phyloP scores from a whole-genome alignment of 2,113 vertebrate genomes.

The Burhinus oedicnemus region DNA sequence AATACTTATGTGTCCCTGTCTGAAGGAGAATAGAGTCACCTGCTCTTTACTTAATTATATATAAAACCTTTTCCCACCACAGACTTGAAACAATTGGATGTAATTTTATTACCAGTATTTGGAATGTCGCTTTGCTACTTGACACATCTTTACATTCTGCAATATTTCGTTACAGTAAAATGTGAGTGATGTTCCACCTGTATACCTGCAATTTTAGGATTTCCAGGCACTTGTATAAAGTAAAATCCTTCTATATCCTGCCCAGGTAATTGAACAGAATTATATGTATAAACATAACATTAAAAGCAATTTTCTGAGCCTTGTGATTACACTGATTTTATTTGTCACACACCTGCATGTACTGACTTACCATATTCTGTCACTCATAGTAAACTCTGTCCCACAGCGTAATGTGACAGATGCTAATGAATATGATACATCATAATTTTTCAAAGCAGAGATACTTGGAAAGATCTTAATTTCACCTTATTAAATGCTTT shows the following conservation, averaged over 20 bases:
- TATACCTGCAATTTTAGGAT: not conserved
- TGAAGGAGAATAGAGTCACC: not conserved
- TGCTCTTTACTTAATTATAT: not conserved
- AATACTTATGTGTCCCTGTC: not conserved
- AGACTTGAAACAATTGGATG: not conserved
- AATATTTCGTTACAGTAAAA: not conserved
- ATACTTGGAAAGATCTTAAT: not conserved
- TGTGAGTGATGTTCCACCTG: not conserved
- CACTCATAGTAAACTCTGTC: conserved; percentile 38
- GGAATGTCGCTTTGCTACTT: not conserved
- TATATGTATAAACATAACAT: conserved; percentile 63
- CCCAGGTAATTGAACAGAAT: conserved; percentile 66
- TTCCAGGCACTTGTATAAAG: not conserved
- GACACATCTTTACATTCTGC: not conserved
- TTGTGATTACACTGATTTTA: conserved; percentile 70
- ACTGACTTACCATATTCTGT: conserved; percentile 24
- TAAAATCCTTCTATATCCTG: conserved; percentile 35
- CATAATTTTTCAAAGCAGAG: not conserved
- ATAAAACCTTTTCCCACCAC: not conserved
- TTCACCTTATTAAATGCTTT: not conserved
- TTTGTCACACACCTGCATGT: conserved; percentile 63
- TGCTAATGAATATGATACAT: conserved; percentile 41
- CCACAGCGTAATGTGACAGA: conserved; percentile 19
- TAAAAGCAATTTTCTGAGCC: conserved; percentile 64
- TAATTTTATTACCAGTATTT: not conserved